These are phyloP conservation scores for Brienomyrus brachyistius DNA, from an alignment of 2,113 vertebrate genomes.

Conservation along the genomic window DNA sequence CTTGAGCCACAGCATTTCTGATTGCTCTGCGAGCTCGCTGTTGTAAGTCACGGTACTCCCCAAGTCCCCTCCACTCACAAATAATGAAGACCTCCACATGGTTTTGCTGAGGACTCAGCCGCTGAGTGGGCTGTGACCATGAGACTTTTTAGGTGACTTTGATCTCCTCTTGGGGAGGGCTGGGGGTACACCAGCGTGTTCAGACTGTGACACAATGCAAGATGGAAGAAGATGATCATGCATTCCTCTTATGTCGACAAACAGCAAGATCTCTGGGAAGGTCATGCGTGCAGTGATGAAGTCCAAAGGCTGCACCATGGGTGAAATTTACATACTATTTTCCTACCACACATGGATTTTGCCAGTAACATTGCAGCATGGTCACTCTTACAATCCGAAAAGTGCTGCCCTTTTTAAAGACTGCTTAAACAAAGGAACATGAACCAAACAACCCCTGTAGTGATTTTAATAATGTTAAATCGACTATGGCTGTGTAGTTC, in stretches of 20 bases:
- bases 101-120: background rate
- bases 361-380: background rate
- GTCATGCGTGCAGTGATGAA: background rate
- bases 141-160: background rate
- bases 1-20: background rate
- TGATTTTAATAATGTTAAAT: background rate
- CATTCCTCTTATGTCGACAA: background rate
- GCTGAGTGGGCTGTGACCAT: background rate
- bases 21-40: background rate
- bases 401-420: background rate
- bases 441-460: background rate
- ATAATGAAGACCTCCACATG: background rate
- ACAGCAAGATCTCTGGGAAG: background rate
- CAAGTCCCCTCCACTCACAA: background rate
- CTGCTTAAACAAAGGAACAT: background rate
- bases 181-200: background rate
- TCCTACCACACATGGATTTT: background rate
- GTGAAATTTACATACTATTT: background rate
- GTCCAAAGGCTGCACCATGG: background rate
- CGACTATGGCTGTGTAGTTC: background rate
- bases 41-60: background rate
- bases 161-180: background rate
- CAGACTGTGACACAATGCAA: background rate
- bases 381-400: background rate
- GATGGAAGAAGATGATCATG: background rate